These are phyloP conservation scores for Drosophila punjabiensis DNA, from an alignment of 1,140 invertebrate species.

Conservation along the genomic window DNA sequence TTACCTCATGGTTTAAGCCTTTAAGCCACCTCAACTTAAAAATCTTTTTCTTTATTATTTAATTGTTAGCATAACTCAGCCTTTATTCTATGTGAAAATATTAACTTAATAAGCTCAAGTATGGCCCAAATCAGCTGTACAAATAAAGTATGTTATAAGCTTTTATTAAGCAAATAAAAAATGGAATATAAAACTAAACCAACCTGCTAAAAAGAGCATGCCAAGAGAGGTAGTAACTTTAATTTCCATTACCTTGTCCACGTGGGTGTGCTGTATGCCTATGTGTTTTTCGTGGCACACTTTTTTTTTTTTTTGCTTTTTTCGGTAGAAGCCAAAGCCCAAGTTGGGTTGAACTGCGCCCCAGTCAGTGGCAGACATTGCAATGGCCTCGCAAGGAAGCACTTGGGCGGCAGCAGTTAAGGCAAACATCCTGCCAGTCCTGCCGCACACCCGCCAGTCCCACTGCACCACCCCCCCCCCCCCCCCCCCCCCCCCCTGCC, in stretches of 20 bases:
- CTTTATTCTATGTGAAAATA: background rate
- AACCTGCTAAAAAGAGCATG: conserved; percentile 1
- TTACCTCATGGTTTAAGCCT: background rate
- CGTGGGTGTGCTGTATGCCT: conserved; percentile 28
- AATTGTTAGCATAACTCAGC: background rate
- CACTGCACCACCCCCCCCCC: conserved; percentile 16
- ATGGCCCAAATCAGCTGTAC: background rate
- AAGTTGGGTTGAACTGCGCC: conserved; percentile 20
- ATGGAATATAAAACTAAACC: conserved; percentile 1
- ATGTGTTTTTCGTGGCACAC: conserved; percentile 28
- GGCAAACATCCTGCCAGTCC: conserved; percentile 67
- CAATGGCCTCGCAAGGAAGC: conserved; percentile 50
- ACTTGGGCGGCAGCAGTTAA: conserved; percentile 68
- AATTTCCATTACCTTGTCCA: conserved; percentile 69
- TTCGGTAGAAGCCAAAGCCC: conserved; percentile 33
- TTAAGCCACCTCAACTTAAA: no score
- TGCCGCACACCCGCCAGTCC: conserved; percentile 12
- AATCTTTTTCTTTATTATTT: background rate
- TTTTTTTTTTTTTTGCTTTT: background rate
- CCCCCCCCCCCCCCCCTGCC: conserved; percentile 20
- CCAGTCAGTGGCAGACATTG: conserved; percentile 41
- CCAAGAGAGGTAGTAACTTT: conserved; percentile 42
- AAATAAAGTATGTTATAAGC: background rate
- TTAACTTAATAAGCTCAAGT: background rate
- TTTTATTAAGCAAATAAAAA: conserved; percentile 11